Evolutionary conservation across 2,113 vertebrate species (phyloP), one percentile per base, ranked within the genome.

Genomic region (Amphilophus citrinellus): DNA sequence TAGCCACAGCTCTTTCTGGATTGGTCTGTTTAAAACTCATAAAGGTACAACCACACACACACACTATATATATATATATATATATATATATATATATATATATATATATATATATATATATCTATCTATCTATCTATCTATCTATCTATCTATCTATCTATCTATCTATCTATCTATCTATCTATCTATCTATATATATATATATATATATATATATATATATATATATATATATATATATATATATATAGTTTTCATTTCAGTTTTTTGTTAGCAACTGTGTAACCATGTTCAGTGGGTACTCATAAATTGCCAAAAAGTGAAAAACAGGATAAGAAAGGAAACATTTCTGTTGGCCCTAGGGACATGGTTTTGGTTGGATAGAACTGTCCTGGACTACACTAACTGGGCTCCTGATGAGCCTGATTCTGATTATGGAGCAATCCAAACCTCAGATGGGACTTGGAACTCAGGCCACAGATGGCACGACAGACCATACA

Each of bases 291-390:
- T 73, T 73, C 24, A 73, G 18, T 53, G 66, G 1, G 17, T 56
- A 53, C 32, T 73, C 10, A 10, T 56, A n/a, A 65, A 15, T 76
- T 22, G 53, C 59, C 4, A 7, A 39, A 32, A 60, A 47, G 44
- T 58, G 27, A 66, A 71, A 71, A 42, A n/a, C 35, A 35, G 10
- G 27, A 27, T 27, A 27, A 27, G 3, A 27, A 27, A 27, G 27
- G 24, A 73, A 53, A 73, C 17, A 3, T 53, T 66, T 90, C 3
- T 87, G 20, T 82, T 71, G 77, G 14, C 18, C 2, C 4, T 76
- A 97, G 97, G 95, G 10, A 90, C 84, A 1, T 99, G 98, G 98
- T 39, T 95, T 39, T 99, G 98, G 98, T 50, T 97, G 79, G 97
- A 98, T 62, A 94, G 91, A 84, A 96, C 87, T 47, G 92, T 93